These are phyloP conservation scores for Ganaspis brasiliensis DNA, from an alignment of 2,888 invertebrate species.

Conservation along the genomic window DNA sequence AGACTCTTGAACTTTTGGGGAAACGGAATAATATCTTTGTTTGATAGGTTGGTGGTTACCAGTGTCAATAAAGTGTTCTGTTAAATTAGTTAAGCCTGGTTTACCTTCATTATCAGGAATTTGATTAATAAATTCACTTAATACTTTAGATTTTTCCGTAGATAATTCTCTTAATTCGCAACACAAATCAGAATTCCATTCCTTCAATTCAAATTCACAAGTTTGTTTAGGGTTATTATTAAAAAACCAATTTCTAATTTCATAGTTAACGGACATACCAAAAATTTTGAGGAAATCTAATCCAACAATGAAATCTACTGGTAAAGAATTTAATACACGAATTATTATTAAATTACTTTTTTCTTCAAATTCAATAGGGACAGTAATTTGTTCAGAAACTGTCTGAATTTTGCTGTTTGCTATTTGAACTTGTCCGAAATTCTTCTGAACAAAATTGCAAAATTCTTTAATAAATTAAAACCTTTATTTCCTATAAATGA, in stretches of 20 bases:
- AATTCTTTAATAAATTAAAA: not conserved
- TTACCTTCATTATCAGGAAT: not conserved
- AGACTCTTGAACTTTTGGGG: too few relatives aligned
- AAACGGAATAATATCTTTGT: too few relatives aligned
- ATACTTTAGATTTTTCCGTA: not conserved
- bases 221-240: not conserved
- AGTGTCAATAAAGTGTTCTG: too few relatives aligned
- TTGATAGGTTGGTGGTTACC: too few relatives aligned
- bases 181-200: not conserved
- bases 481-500: not conserved
- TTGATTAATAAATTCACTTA: not conserved
- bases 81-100: not conserved
- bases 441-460: not conserved
- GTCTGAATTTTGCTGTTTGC: not conserved
- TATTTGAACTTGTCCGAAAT: not conserved
- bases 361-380: not conserved
- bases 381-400: not conserved
- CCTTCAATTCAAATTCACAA: not conserved
- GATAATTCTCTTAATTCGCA: slow-evolving; percentile 8
- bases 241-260: slow-evolving; percentile 1
- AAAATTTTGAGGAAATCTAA: not conserved
- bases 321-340: not conserved
- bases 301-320: not conserved
- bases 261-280: not conserved
- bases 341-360: not conserved